Base-by-base conservation (phyloP, 1,140 invertebrate genomes). In the Helicorthomorpha holstii region DNA sequence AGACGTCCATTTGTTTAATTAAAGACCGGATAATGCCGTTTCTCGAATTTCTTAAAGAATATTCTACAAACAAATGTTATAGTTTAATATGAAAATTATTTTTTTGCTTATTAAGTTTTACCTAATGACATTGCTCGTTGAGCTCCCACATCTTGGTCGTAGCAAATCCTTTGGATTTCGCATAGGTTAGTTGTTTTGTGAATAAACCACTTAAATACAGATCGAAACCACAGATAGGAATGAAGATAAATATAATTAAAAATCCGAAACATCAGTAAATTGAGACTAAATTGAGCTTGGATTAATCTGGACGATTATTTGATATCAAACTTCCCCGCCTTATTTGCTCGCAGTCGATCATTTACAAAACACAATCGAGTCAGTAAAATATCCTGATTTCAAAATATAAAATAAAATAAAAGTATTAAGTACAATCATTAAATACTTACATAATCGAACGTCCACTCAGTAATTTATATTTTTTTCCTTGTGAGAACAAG, bases 151-250 rank as follows among this genome's bases (percentile, higher is more conserved):
- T 72, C 70, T 57, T 85, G 78, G 4, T 83, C 84, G 66, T 92
- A 94, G 63, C 87, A 91, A 52, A 94, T 86, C 59, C 91, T 74
- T 65, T 95, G 87, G 2, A 95, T 67, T 69, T 95, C 89, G 67
- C 87, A 93, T 56, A 92, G 73, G 54, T 79, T 76, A 12, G 89
- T 94, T 16, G 83, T 85, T 63, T 79, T 79, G 49, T 80, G 74
- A 23, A 94, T 67, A 62, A 93, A 79, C 84, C 88, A 91, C 73
- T 95, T 95, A 23, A 69, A 56, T 59, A 72, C 61, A 45, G 69
- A 66, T 54, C 69, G 59, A 7, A 52, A 29, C n/a, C 27, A 52
- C 43, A 27, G 47, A 42, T 52, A 61, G 4, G 44, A 7, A 25
- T 46, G 19, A 19, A 7, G 4, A 34, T 7, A 16, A 34, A 34